Percentiles rank a stretch among this genome's conserved stretches.
These are phyloP conservation scores for Acrossocheilus wenchowensis DNA, from an alignment of 2,797 vertebrate species.

Conservation along the genomic window DNA sequence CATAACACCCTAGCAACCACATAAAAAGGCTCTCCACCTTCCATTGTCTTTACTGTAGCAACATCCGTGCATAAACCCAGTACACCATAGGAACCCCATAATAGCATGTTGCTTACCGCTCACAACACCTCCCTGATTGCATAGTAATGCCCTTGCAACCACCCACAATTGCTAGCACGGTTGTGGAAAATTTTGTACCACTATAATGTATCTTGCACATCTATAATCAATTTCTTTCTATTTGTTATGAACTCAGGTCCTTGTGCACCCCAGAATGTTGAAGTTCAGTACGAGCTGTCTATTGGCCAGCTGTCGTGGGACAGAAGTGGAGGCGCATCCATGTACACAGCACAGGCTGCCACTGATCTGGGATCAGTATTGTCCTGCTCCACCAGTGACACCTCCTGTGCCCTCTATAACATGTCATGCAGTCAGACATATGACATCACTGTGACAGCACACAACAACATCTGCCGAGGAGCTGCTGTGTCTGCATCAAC, in stretches of 20 bases:
- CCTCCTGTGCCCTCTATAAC: conserved; percentile 68
- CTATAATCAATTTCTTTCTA: background rate
- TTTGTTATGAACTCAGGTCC: conserved; percentile 66
- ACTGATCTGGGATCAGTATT: conserved; percentile 67
- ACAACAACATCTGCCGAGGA: conserved; percentile 67
- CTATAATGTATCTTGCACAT: background rate
- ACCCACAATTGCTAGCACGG: background rate
- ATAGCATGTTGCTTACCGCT: background rate
- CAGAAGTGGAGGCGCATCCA: conserved; percentile 61
- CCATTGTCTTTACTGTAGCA: background rate
- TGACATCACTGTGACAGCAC: conserved; percentile 70
- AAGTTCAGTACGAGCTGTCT: conserved; percentile 62
- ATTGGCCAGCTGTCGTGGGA: conserved; percentile 77
- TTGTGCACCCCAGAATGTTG: conserved; percentile 70
- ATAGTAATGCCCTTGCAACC: background rate
- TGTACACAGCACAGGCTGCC: conserved; percentile 68
- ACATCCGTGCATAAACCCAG: background rate
- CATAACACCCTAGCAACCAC: background rate
- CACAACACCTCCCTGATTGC: background rate
- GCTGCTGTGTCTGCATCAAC: conserved; percentile 57
- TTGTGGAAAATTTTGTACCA: background rate
- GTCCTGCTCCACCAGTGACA: conserved; percentile 70
- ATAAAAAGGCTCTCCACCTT: too few species aligned
- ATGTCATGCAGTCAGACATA: conserved; percentile 77
- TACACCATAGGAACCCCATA: background rate